Base-by-base conservation (phyloP, 1,140 invertebrate genomes). In the Formica exsecta region DNA sequence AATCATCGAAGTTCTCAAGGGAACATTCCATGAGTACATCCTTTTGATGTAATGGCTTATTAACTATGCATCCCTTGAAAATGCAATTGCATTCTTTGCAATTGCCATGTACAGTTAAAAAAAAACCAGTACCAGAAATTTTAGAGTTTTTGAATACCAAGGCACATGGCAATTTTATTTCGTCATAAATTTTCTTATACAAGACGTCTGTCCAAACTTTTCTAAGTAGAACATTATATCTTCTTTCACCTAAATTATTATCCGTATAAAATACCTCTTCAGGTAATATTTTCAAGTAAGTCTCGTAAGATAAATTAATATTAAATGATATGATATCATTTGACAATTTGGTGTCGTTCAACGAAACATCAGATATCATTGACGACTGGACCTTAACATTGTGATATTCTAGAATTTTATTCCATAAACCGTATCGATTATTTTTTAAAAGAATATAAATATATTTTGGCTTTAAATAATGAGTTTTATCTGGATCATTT, bases 401-500 rank as follows among this genome's bases (percentile, higher is more conserved):
- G 61, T 32, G 29, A 64, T 32, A 32, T 19, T 64, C 29, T 64
- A 64, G 2, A 64, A 64, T 64, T 64, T 32, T 64, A 32, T 64
- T 16, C 61, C 61, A 64, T 32, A 64, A 32, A 16, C 16, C 61
- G 29, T 32, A 64, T 32, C 61, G 11, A 64, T 64, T 36, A 32
- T 64, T 64, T 64, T 64, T 29, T 32, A 64, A 64, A 32, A 64
- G 11, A 32, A 32, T 5, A 32, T 64, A 64, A 64, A 64, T 64
- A 64, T 64, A 64, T 32, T 64, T 64, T 32, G 61, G 61, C 13
- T 64, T 64, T 64, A 64, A 29, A 29, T 29, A 64, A 32, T 64
- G 61, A 64, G 61, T 3, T 32, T 64, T 64, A 64, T 64, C 13
- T 29, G 61, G 13, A 32, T 64, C 13, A 32, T 64, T 29, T 64